These are phyloP conservation scores for Clarias macrocephalus DNA, from an alignment of 2,113 vertebrate species.

Conservation along the genomic window DNA sequence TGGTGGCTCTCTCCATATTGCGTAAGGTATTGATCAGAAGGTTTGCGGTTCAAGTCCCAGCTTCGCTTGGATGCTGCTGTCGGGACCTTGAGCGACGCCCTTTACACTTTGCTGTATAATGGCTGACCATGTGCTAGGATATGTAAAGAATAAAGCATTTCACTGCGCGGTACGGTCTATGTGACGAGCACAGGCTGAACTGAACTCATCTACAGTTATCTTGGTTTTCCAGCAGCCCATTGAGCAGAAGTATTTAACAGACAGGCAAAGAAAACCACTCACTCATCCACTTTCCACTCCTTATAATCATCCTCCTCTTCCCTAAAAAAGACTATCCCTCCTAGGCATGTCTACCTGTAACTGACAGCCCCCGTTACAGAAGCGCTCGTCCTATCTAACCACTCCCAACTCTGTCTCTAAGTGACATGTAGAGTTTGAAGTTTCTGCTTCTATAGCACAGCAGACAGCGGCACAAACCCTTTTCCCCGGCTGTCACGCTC, in stretches of 20 bases:
- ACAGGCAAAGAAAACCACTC: slow-evolving; percentile 27
- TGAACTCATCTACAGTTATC: slow-evolving; percentile 9
- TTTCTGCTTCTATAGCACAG: slow-evolving; percentile 47
- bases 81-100: no score
- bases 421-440: slow-evolving; percentile 70
- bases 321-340: slow-evolving; percentile 5
- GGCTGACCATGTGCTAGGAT: no score
- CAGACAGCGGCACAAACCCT: slow-evolving; percentile 51
- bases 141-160: no score
- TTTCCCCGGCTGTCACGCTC: slow-evolving; percentile 10
- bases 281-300: slow-evolving; percentile 16
- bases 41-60: no score
- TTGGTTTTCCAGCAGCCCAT: slow-evolving; percentile 11
- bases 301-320: neutral
- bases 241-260: slow-evolving; percentile 28
- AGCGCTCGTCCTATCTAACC: slow-evolving; percentile 61
- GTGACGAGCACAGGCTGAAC: no score
- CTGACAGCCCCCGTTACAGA: slow-evolving; percentile 70
- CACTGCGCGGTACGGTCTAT: no score
- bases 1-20: no score
- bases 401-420: slow-evolving; percentile 46
- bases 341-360: slow-evolving; percentile 68
- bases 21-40: no score
- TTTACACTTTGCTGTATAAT: no score
- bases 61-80: no score